These are phyloP conservation scores for Campoletis sonorensis DNA, from an alignment of 1,140 invertebrate genomes.

Conservation along the genomic window DNA sequence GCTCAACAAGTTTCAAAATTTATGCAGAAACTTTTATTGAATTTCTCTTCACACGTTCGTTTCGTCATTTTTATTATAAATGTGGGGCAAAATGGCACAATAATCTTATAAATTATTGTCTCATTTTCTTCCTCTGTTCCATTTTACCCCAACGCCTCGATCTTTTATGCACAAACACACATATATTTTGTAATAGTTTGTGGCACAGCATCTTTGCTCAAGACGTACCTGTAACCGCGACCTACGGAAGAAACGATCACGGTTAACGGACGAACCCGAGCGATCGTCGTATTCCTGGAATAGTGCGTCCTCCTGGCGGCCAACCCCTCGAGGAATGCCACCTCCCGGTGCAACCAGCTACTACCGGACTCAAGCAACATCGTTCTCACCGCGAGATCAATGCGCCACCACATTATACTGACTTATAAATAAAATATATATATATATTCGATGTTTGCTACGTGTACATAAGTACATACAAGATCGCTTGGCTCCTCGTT, in stretches of 20 bases:
- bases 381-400: constrained; percentile 38
- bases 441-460: background rate
- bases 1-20: no score
- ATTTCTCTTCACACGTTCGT: no score
- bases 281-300: constrained; percentile 64
- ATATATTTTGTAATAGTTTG: background rate
- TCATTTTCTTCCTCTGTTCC: no score
- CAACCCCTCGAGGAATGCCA: constrained; percentile 67
- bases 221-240: constrained; percentile 46
- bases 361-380: constrained; percentile 20
- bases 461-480: constrained; percentile 7
- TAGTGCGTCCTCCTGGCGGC: constrained; percentile 69
- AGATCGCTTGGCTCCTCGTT: background rate
- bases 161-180: background rate
- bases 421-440: background rate
- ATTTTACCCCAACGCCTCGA: no score
- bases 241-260: constrained; percentile 60
- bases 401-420: constrained; percentile 21
- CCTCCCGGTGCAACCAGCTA: constrained; percentile 52
- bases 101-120: no score
- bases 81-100: no score
- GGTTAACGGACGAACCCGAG: constrained; percentile 66
- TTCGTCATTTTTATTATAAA: no score
- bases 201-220: constrained; percentile 6
- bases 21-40: no score